Percentiles rank a stretch among this genome's conserved stretches.
Conservation (phyloP, 2,888 invertebrate species). For the Eremobia ochroleuca region DNA sequence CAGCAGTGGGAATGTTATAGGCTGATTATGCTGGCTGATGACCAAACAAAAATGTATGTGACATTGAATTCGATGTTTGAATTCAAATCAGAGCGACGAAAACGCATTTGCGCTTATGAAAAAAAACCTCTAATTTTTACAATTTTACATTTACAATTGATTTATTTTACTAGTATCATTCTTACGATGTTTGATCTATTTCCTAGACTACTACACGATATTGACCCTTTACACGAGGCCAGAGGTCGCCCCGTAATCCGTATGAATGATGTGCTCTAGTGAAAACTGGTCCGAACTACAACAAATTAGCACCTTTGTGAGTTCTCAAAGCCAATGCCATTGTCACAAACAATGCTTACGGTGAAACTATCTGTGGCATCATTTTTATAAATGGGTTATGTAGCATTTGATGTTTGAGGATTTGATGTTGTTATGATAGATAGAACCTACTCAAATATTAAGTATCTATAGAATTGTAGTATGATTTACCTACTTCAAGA, state of each 20-base stretch:
- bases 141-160: not conserved
- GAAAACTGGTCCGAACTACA: conserved; percentile 59
- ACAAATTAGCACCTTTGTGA: conserved; percentile 33
- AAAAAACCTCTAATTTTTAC: not conserved
- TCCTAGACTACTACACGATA: not conserved
- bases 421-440: too few relatives aligned
- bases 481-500: too few relatives aligned
- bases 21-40: too few relatives aligned
- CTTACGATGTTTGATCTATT: not conserved
- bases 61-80: not conserved
- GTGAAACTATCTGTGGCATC: too few relatives aligned
- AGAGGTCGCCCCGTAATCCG: not conserved
- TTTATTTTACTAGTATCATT: too few relatives aligned
- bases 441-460: too few relatives aligned
- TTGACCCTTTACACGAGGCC: conserved; percentile 27
- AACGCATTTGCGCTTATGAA: not conserved
- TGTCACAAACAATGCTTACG: conserved; percentile 16
- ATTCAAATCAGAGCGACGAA: not conserved
- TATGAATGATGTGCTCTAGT: conserved; percentile 41
- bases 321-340: conserved; percentile 45
- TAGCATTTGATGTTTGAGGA: too few relatives aligned
- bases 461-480: too few relatives aligned
- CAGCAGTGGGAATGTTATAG: too few relatives aligned
- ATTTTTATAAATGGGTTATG: too few relatives aligned
- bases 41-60: not conserved